Percentiles rank a stretch among this genome's conserved stretches.
phyloP scores from a whole-genome alignment of 1,140 invertebrate genomes.

The Chionoecetes opilio region DNA sequence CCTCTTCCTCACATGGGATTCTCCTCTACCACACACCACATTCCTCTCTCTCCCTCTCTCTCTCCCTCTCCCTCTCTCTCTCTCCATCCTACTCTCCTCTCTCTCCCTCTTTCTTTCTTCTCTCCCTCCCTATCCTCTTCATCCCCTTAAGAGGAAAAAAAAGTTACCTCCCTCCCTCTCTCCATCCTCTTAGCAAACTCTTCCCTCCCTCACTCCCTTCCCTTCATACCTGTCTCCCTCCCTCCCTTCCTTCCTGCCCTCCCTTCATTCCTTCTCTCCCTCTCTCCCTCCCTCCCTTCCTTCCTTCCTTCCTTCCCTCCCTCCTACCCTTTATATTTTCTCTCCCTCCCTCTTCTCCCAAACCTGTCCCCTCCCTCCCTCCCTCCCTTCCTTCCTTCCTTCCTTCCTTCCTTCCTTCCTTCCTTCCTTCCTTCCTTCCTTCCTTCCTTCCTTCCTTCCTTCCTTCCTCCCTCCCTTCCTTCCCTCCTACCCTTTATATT shows the following conservation, averaged over 20 bases:
- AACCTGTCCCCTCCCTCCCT: not conserved
- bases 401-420: not conserved
- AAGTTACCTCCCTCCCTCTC: not conserved
- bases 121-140: not conserved
- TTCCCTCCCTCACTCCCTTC: no score
- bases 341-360: not conserved
- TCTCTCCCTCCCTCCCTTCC: not conserved
- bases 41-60: conserved; percentile 8
- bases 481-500: not conserved
- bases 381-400: not conserved
- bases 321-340: not conserved
- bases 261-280: not conserved
- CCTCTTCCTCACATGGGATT: not conserved
- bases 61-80: not conserved
- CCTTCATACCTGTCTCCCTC: not conserved
- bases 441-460: not conserved
- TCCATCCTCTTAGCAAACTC: not conserved
- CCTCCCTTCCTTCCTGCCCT: not conserved
- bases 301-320: not conserved
- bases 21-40: no score
- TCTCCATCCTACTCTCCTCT: not conserved
- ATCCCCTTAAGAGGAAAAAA: no score
- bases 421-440: no score
- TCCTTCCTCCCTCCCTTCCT: not conserved
- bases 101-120: not conserved